Base-by-base conservation (phyloP, 2,113 vertebrate species). In the Calcarius ornatus region DNA sequence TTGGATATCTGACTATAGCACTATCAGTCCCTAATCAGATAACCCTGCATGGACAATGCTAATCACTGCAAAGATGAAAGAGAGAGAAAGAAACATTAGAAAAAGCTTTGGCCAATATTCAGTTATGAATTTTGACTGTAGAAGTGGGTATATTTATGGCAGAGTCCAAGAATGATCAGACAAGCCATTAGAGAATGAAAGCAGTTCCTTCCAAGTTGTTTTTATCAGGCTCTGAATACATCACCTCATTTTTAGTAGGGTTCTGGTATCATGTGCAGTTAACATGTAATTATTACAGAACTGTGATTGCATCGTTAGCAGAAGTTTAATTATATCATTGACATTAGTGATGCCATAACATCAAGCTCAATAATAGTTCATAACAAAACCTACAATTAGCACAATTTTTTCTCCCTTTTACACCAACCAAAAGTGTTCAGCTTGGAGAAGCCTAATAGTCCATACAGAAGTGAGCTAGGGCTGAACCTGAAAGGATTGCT, bases 271-370 rank as follows among this genome's bases (percentile, higher is more conserved):
- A 79, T 95, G 79, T 65, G 82, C 86, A 57, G 80, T 92, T 90
- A 96, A 94, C 11, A 0, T 92, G 27, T 94, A 92, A 96, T 96
- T 97, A 96, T 90, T 96, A 91, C 43, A 94, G 83, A 93, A 94
- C 70, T 47, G 51, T 90, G 94, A 96, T 64, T 96, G 94, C 95
- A 86, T 96, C 65, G 1, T 95, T 95, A 96, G 91, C 81, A 91
- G 91, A 91, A 96, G 92, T 94, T 97, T 96, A 96, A 96, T 96
- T 97, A 92, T 82, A 96, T 96, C 95, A 96, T 94, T 96, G 94
- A 96, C 94, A 96, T 94, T 94, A 96, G 83, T 93, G 86, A 96
- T 96, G 92, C 90, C 86, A 93, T 95, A 97, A 96, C 93, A 97
- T 92, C 92, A 96, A 92, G 86, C 90, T 84, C 90, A 88, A 81